A percentile compares a stretch with the other conserved stretches of the same genome.
Evolutionary conservation across 2,888 invertebrate species (phyloP).

Genomic region (Drosophila hawaiiensis): DNA sequence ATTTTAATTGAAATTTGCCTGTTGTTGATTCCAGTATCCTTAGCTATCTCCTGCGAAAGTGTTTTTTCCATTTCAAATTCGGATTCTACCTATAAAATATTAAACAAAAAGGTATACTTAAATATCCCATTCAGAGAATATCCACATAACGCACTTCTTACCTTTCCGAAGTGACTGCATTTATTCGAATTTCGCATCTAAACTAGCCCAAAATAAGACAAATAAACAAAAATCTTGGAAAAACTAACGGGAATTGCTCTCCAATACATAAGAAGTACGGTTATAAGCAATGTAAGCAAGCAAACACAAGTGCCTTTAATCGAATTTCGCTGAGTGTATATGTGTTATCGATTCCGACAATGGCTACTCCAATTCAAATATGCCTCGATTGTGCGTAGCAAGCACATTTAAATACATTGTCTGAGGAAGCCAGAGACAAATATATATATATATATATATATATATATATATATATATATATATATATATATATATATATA

Average conservation of each 20-base stretch:
- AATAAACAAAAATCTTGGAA: no score
- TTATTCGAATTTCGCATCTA: neutral
- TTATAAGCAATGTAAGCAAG: no score
- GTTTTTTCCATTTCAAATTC: neutral
- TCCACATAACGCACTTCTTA: no score
- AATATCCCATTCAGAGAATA: neutral
- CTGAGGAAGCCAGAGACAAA: neutral
- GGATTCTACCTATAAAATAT: neutral
- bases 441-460: no score
- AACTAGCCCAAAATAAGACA: no score
- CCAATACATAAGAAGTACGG: no score
- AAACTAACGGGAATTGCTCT: neutral
- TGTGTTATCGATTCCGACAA: neutral
- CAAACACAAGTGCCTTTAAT: neutral
- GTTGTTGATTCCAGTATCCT: no score
- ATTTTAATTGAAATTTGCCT: neutral
- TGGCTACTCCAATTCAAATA: neutral
- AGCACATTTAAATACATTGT: neutral
- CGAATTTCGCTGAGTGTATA: neutral
- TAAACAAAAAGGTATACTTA: neutral
- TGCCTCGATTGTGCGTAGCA: neutral
- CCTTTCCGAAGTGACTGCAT: neutral
- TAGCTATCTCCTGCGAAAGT: no score
- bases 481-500: no score
- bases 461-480: no score